phyloP scores from a whole-genome alignment of 2,888 invertebrate genomes.

The Dendrolimus houi region DNA sequence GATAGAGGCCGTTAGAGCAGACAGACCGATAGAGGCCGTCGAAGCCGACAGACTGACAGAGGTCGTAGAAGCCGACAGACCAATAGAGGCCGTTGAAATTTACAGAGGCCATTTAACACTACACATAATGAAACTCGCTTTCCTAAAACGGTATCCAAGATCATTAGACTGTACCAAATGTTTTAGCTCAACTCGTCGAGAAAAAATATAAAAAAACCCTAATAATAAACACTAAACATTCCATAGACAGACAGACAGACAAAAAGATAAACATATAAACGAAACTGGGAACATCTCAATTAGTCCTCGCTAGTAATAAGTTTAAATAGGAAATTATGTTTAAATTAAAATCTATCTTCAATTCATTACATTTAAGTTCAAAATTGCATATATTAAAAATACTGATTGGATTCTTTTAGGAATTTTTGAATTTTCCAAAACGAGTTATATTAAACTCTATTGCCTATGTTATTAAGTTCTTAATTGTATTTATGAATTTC shows the following conservation, averaged over 20 bases:
- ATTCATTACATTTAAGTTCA: constrained; percentile 7
- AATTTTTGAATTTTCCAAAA: neutral
- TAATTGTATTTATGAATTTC: neutral
- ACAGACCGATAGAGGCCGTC: no score
- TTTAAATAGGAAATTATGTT: neutral
- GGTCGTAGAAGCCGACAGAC: no score
- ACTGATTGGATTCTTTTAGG: neutral
- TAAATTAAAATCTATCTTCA: constrained; percentile 8
- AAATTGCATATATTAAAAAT: constrained; percentile 11
- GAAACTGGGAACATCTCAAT: constrained; percentile 60
- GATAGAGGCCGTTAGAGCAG: no score
- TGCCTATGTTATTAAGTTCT: neutral
- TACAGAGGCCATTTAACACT: no score
- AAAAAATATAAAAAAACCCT: neutral
- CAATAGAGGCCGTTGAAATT: no score
- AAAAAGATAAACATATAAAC: constrained; percentile 35
- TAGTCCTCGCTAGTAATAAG: constrained; percentile 43
- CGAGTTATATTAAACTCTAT: neutral
- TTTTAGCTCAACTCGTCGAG: no score
- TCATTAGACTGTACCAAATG: no score
- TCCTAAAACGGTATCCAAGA: no score
- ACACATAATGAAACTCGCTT: no score
- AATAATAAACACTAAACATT: constrained; percentile 10
- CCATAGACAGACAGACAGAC: constrained; percentile 44
- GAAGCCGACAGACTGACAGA: no score